Conservation (phyloP, 2,888 invertebrate genomes). For the Harpalus rufipes region DNA sequence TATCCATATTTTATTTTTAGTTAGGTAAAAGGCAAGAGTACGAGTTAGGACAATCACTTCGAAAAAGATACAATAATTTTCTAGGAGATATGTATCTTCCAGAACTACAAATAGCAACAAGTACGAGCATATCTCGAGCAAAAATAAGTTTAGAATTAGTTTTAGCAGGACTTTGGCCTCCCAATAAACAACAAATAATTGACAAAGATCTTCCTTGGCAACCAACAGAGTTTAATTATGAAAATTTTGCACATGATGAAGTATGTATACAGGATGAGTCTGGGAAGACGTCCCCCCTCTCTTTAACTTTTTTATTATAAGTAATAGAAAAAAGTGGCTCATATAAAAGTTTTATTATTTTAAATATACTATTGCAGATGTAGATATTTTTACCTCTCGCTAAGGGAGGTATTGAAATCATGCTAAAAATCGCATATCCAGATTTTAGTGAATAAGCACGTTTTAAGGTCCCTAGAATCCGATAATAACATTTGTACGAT, state of each 20-base stretch:
- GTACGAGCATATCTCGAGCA: constrained; percentile 84
- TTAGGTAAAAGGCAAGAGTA: constrained; percentile 76
- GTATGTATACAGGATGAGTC: no score
- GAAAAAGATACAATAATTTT: constrained; percentile 75
- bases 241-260: constrained; percentile 28
- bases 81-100: constrained; percentile 74
- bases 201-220: constrained; percentile 68
- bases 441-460: no score
- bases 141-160: constrained; percentile 85
- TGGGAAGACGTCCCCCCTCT: no score
- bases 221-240: constrained; percentile 69
- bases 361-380: no score
- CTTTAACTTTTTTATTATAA: no score
- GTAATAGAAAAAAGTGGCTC: no score
- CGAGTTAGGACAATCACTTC: constrained; percentile 75
- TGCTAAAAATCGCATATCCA: no score
- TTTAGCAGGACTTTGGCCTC: constrained; percentile 83
- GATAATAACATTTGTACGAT: no score
- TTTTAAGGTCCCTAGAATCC: no score
- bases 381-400: no score
- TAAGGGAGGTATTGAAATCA: no score
- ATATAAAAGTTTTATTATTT: no score
- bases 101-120: constrained; percentile 78
- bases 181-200: constrained; percentile 72
- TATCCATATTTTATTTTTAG: neutral